phyloP scores from a whole-genome alignment of 2,888 invertebrate genomes.

The Pelosia muscerda region DNA sequence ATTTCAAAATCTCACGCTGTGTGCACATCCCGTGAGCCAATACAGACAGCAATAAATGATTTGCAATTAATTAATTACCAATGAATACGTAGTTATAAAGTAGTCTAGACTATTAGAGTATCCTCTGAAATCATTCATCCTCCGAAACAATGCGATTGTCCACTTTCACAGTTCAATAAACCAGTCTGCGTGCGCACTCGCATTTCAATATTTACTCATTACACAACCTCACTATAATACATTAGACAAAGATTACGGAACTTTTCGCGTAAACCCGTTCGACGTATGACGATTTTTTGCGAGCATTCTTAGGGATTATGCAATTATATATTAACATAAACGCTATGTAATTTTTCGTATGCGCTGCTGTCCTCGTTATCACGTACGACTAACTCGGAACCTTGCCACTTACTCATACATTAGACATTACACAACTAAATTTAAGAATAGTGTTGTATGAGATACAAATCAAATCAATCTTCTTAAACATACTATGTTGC shows the following conservation, averaged over 20 bases:
- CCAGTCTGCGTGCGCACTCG: conserved; percentile 36
- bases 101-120: neutral
- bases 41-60: neutral
- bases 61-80: too few relatives aligned
- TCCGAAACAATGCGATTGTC: neutral
- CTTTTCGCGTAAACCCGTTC: conserved; percentile 35
- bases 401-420: conserved; percentile 13
- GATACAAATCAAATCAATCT: conserved; percentile 15
- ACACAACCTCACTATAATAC: conserved; percentile 40
- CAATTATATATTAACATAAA: conserved; percentile 41
- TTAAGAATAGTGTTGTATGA: conserved; percentile 26
- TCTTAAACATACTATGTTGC: conserved; percentile 15
- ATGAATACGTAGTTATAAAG: too few relatives aligned
- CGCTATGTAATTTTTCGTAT: conserved; percentile 23
- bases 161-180: conserved; percentile 28
- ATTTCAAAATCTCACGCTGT: neutral
- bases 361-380: conserved; percentile 26
- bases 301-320: conserved; percentile 32
- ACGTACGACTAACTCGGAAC: conserved; percentile 11
- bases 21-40: neutral
- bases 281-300: conserved; percentile 38
- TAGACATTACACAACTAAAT: conserved; percentile 30
- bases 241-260: conserved; percentile 45
- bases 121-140: neutral
- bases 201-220: conserved; percentile 32